A percentile compares a stretch with the other conserved stretches of the same genome.
Evolutionary conservation across 2,888 invertebrate genomes (phyloP).

Genomic region (Cerastis rubricosa): DNA sequence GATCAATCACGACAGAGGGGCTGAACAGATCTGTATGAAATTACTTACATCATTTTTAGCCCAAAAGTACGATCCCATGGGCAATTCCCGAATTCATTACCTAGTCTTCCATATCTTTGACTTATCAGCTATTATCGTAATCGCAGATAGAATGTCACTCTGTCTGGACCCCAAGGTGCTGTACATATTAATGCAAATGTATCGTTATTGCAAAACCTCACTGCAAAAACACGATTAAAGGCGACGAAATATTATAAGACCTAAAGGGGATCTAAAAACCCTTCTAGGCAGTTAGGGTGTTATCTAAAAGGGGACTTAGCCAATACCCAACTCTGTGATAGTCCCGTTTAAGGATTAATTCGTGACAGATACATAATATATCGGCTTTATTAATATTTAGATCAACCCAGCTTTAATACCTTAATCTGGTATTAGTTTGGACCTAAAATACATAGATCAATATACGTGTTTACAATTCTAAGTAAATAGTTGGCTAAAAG

Average conservation of each 20-base stretch:
- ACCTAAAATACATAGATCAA: constrained; percentile 37
- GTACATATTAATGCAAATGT: not conserved
- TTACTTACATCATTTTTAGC: not conserved
- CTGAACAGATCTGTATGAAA: not conserved
- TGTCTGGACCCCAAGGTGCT: not conserved
- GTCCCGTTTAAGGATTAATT: constrained; percentile 25
- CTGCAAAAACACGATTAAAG: constrained; percentile 22
- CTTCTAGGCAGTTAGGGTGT: not conserved
- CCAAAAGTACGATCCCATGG: not conserved
- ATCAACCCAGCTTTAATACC: constrained; percentile 19
- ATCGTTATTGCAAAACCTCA: constrained; percentile 7
- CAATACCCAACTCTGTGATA: constrained; percentile 25
- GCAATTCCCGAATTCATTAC: not conserved
- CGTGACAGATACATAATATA: constrained; percentile 39
- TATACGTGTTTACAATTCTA: constrained; percentile 15
- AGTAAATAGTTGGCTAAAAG: constrained; percentile 28
- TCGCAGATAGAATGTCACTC: not conserved
- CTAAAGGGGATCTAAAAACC: not conserved
- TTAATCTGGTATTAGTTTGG: constrained; percentile 37
- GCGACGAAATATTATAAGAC: constrained; percentile 27
- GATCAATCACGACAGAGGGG: not conserved
- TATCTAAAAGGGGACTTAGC: constrained; percentile 6
- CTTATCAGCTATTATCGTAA: not conserved
- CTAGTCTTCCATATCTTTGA: not conserved
- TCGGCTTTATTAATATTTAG: constrained; percentile 34